A percentile compares a stretch with the other conserved stretches of the same genome.
These are phyloP conservation scores for Sinhomidia bicolor DNA, from an alignment of 2,888 invertebrate species.

Conservation along the genomic window DNA sequence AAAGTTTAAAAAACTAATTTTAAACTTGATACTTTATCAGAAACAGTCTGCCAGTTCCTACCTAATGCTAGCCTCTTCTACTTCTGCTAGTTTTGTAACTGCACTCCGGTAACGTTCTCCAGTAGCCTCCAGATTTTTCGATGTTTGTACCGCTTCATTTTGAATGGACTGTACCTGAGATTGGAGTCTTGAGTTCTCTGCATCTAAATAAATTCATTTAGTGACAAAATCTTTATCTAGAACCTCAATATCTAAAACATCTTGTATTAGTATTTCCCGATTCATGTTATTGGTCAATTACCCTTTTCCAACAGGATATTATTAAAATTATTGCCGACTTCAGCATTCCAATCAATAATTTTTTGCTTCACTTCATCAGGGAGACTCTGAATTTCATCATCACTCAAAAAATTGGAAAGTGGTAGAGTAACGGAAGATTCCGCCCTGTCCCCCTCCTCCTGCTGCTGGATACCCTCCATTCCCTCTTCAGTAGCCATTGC, in stretches of 20 bases:
- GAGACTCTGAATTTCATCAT: conserved; percentile 55
- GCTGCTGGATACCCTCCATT: background rate
- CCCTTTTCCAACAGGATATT: conserved; percentile 35
- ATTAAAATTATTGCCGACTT: conserved; percentile 1
- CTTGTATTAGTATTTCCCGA: too few species aligned
- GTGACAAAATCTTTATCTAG: too few species aligned
- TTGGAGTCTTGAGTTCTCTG: conserved; percentile 1
- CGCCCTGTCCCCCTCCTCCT: background rate
- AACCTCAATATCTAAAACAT: background rate
- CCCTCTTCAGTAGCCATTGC: conserved; percentile 1
- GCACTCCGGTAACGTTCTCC: conserved; percentile 47
- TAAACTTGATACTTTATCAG: too few species aligned
- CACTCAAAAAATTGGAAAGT: conserved; percentile 48
- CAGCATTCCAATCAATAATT: conserved; percentile 50
- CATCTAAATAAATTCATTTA: too few species aligned
- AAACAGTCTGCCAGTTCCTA: background rate
- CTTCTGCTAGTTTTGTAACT: conserved; percentile 44
- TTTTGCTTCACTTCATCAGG: conserved; percentile 52
- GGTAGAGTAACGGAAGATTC: background rate
- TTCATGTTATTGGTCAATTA: background rate
- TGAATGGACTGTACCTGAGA: background rate
- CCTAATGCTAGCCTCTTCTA: conserved; percentile 54
- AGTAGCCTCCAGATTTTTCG: conserved; percentile 56
- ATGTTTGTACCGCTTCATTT: conserved; percentile 30
- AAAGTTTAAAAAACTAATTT: too few species aligned